Evolutionary conservation across 2,113 vertebrate species (phyloP).

Genomic region (Zootoca vivipara): DNA sequence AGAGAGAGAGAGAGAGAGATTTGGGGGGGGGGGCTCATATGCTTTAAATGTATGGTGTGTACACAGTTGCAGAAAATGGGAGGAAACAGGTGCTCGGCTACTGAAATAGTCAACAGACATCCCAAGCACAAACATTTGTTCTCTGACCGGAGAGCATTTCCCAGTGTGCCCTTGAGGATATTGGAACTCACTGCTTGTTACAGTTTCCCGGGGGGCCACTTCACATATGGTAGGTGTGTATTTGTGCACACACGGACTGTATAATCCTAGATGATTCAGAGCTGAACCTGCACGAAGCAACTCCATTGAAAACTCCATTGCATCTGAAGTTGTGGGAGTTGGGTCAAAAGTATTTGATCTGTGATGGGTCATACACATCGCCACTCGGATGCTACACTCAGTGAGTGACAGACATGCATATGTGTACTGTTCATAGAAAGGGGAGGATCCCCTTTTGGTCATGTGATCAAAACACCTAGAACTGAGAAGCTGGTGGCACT

Average conservation of each 20-base stretch:
- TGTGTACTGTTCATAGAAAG: background rate
- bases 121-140: background rate
- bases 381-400: background rate
- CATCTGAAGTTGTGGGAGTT: background rate
- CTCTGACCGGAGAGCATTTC: background rate
- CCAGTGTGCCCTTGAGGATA: background rate
- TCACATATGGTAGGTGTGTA: background rate
- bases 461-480: background rate
- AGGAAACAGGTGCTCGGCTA: background rate
- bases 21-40: too few species aligned
- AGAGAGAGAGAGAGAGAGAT: too few species aligned
- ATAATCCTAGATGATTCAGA: background rate
- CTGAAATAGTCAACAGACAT: background rate
- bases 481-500: background rate
- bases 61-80: background rate
- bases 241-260: background rate
- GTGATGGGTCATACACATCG: background rate
- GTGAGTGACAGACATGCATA: background rate
- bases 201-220: background rate
- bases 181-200: background rate
- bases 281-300: background rate
- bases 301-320: background rate
- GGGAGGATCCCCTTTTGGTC: too few species aligned
- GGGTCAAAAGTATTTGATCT: background rate
- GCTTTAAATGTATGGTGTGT: too few species aligned